These are phyloP conservation scores for Zosterops lateralis DNA, from an alignment of 2,113 vertebrate genomes.

Conservation along the genomic window DNA sequence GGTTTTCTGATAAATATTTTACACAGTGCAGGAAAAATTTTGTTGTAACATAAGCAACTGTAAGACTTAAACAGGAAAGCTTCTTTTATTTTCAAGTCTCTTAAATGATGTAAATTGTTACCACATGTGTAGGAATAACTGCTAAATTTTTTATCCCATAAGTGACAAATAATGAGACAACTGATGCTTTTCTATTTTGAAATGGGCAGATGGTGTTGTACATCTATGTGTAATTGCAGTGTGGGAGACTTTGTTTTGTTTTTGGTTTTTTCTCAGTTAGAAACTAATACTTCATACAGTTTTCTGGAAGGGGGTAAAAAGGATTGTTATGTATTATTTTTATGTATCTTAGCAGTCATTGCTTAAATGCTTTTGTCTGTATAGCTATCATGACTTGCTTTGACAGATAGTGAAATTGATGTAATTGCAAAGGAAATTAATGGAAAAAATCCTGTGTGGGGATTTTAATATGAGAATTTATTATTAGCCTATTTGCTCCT, in stretches of 20 bases:
- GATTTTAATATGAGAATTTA: neutral
- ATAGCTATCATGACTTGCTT: neutral
- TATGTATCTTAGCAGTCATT: neutral
- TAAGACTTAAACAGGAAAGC: neutral
- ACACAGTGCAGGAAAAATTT: neutral
- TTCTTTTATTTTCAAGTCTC: neutral
- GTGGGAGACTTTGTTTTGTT: neutral
- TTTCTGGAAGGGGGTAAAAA: neutral
- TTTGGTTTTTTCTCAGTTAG: neutral
- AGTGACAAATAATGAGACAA: conserved; percentile 32
- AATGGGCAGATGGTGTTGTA: conserved; percentile 16
- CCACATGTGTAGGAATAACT: neutral
- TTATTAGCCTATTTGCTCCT: neutral
- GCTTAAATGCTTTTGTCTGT: neutral
- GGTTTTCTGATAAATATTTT: neutral
- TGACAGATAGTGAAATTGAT: neutral
- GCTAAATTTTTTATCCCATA: neutral
- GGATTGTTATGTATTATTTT: neutral
- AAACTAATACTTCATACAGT: neutral
- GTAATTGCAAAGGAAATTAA: neutral
- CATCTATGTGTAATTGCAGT: neutral
- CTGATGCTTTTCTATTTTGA: conserved; percentile 1
- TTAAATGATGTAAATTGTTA: neutral
- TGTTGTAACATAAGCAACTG: neutral
- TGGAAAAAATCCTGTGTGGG: neutral